Evolutionary conservation across 2,888 invertebrate genomes (phyloP).

Genomic region (Polydrusus cervinus): DNA sequence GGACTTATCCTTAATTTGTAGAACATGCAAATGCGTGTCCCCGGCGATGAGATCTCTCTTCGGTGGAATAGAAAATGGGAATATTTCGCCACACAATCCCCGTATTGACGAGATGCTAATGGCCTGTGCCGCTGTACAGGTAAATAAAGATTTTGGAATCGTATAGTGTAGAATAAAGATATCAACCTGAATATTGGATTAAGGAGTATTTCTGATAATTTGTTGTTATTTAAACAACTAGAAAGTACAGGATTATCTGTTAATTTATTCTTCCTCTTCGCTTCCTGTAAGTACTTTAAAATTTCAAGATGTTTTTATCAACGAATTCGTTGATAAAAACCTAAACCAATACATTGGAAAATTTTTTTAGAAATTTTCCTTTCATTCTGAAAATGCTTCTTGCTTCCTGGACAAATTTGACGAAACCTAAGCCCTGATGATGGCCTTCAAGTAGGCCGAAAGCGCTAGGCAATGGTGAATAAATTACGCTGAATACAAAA

Average conservation of each 20-base stretch:
- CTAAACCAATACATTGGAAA: no score
- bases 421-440: no score
- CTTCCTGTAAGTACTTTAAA: constrained; percentile 6
- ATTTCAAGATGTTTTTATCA: constrained; percentile 50
- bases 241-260: not conserved
- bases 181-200: constrained; percentile 21
- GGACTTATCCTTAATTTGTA: constrained; percentile 68
- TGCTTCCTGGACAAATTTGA: no score
- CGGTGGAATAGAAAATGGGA: constrained; percentile 63
- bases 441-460: no score
- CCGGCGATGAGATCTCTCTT: constrained; percentile 68
- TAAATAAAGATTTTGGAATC: constrained; percentile 62
- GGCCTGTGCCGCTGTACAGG: constrained; percentile 71
- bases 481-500: no score
- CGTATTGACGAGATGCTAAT: constrained; percentile 73
- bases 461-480: no score
- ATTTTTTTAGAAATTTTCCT: no score
- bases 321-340: no score
- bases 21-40: constrained; percentile 68
- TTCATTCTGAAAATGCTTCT: no score
- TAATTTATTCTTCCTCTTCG: not conserved
- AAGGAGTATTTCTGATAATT: not conserved
- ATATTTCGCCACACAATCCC: constrained; percentile 65
- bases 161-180: constrained; percentile 33
- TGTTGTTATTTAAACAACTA: not conserved